phyloP scores from a whole-genome alignment of 2,888 invertebrate species.

The Machimus atricapillus region DNA sequence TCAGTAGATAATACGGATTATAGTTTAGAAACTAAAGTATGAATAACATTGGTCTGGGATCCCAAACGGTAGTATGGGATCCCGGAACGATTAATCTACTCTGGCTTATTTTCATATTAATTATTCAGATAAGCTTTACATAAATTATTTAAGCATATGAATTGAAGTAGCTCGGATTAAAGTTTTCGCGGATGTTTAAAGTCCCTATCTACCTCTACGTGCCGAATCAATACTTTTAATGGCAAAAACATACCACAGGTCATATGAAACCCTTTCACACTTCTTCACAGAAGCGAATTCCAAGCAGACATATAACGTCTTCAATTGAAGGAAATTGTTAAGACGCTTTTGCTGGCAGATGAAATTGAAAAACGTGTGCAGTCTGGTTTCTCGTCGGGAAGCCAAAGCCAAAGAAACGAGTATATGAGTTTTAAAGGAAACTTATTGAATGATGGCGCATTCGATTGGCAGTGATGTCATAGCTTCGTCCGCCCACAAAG shows the following conservation, averaged over 20 bases:
- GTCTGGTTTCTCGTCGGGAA: not conserved
- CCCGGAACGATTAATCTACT: too few relatives aligned
- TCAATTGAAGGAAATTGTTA: not conserved
- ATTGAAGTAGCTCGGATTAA: not conserved
- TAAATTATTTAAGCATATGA: not conserved
- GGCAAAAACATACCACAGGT: not conserved
- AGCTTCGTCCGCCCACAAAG: not conserved
- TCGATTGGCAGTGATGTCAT: not conserved
- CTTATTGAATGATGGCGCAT: not conserved
- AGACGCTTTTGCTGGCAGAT: not conserved
- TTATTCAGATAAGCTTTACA: too few relatives aligned
- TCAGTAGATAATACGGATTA: too few relatives aligned
- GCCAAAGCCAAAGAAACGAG: too few relatives aligned
- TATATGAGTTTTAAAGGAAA: not conserved
- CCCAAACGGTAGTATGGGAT: too few relatives aligned
- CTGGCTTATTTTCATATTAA: too few relatives aligned
- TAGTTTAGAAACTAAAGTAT: too few relatives aligned
- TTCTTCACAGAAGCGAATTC: not conserved
- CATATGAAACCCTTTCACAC: not conserved
- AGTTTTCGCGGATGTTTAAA: not conserved
- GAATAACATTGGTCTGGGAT: too few relatives aligned
- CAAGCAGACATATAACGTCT: not conserved
- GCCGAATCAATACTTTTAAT: not conserved
- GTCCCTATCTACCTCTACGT: not conserved
- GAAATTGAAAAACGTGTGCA: not conserved